Conservation (phyloP, 2,888 invertebrate species). For the Tinea trinotella region DNA sequence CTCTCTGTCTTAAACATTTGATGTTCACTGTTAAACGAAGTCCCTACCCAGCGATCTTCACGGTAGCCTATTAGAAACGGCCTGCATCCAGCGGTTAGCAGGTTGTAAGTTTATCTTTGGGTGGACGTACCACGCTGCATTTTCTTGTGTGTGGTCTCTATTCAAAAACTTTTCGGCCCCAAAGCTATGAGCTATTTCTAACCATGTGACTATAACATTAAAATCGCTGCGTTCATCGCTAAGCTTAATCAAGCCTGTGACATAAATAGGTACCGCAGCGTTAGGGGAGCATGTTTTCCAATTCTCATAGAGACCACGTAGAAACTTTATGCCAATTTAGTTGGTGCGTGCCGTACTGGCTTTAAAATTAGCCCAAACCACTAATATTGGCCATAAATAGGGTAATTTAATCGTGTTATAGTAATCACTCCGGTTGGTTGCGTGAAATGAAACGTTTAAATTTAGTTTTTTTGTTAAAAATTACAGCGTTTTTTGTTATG, state of each 20-base stretch:
- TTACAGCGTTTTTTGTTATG: neutral
- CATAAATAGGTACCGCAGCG: neutral
- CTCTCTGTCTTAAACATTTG: too few relatives aligned
- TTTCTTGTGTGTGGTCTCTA: too few relatives aligned
- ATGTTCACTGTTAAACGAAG: too few relatives aligned
- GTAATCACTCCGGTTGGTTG: conserved; percentile 9
- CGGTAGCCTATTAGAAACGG: too few relatives aligned
- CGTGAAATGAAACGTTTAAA: conserved; percentile 10
- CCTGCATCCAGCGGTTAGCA: too few relatives aligned
- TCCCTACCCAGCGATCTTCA: too few relatives aligned
- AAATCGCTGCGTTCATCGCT: neutral
- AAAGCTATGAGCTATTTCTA: too few relatives aligned
- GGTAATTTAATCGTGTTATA: conserved; percentile 15
- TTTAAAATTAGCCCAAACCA: conserved; percentile 16
- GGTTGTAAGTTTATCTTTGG: too few relatives aligned
- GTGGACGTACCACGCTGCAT: too few relatives aligned
- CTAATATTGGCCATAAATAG: conserved; percentile 17
- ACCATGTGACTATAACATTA: neutral
- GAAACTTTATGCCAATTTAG: conserved; percentile 2
- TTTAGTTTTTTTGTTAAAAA: neutral
- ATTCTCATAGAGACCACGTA: conserved; percentile 2
- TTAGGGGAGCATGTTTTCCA: conserved; percentile 15
- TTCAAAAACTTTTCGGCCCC: too few relatives aligned
- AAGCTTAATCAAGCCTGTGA: neutral
- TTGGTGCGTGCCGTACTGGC: conserved; percentile 2